These are phyloP conservation scores for Gallinago nigripennis DNA, from an alignment of 2,797 vertebrate genomes.

Conservation along the genomic window DNA sequence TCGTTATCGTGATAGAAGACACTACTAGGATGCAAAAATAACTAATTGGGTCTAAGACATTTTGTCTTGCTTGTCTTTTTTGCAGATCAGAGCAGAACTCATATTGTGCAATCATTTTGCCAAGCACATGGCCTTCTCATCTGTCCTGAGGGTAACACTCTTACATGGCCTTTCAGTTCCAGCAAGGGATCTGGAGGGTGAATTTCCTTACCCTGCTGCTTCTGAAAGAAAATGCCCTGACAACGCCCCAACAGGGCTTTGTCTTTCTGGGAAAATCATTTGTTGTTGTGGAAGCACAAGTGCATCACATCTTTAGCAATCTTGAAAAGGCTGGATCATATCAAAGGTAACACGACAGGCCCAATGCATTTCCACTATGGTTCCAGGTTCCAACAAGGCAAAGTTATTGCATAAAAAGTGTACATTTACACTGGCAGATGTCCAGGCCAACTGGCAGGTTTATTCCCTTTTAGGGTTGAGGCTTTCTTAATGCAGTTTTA, in stretches of 20 bases:
- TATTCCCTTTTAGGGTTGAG: not conserved
- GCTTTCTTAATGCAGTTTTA: not conserved
- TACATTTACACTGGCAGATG: not conserved
- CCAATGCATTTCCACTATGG: not conserved
- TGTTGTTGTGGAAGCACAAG: not conserved
- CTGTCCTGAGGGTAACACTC: not conserved
- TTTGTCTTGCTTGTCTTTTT: not conserved
- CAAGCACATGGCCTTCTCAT: not conserved
- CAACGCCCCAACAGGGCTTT: not conserved
- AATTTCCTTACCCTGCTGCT: not conserved
- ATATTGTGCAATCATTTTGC: not conserved
- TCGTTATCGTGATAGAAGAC: not conserved
- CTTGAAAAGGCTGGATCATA: not conserved
- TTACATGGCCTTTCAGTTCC: not conserved
- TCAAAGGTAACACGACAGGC: not conserved
- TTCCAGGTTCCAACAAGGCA: not conserved
- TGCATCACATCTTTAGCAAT: not conserved
- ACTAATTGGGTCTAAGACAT: accelerated
- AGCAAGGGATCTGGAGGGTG: not conserved
- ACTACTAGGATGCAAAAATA: not conserved
- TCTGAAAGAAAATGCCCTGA: not conserved
- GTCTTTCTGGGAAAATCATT: not conserved
- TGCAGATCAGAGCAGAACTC: not conserved
- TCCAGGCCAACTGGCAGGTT: not conserved
- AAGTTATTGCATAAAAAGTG: not conserved